phyloP scores from a whole-genome alignment of 2,888 invertebrate genomes.

The Dicroscelio sp. region DNA sequence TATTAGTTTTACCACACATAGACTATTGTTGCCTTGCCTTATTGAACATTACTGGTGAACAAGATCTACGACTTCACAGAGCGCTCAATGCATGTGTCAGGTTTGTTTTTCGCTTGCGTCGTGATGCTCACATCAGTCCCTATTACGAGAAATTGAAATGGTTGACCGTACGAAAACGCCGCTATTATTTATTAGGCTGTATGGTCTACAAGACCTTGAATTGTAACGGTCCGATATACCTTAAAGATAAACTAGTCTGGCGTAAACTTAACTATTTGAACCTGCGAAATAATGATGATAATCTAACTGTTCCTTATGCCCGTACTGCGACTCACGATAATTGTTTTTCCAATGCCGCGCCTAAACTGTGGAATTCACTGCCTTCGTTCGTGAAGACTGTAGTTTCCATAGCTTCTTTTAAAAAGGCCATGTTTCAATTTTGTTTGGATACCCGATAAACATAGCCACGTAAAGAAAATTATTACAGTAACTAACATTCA shows the following conservation, averaged over 20 bases:
- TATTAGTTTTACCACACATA: background rate
- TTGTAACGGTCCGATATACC: background rate
- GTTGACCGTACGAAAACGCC: slow-evolving; percentile 8
- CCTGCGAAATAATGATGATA: too few species aligned
- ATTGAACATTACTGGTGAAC: background rate
- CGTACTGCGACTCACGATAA: background rate
- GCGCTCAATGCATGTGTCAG: slow-evolving; percentile 10
- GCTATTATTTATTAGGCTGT: slow-evolving; percentile 27
- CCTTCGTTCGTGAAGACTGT: too few species aligned
- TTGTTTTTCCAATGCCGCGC: background rate
- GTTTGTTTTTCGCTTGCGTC: slow-evolving; percentile 1
- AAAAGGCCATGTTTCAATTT: too few species aligned
- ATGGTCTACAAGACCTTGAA: background rate
- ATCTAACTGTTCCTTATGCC: background rate
- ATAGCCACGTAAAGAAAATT: too few species aligned
- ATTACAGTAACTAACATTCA: too few species aligned
- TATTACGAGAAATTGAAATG: slow-evolving; percentile 1
- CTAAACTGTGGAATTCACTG: background rate
- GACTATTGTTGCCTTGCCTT: slow-evolving; percentile 11
- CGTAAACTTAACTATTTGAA: too few species aligned
- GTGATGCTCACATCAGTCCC: background rate
- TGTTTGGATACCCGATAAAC: too few species aligned
- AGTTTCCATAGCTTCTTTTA: too few species aligned
- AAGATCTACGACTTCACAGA: slow-evolving; percentile 16
- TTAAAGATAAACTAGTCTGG: too few species aligned